These are phyloP conservation scores for Tokudaia tokunoshimensis DNA, from an alignment of 2,797 vertebrate genomes.

Conservation along the genomic window DNA sequence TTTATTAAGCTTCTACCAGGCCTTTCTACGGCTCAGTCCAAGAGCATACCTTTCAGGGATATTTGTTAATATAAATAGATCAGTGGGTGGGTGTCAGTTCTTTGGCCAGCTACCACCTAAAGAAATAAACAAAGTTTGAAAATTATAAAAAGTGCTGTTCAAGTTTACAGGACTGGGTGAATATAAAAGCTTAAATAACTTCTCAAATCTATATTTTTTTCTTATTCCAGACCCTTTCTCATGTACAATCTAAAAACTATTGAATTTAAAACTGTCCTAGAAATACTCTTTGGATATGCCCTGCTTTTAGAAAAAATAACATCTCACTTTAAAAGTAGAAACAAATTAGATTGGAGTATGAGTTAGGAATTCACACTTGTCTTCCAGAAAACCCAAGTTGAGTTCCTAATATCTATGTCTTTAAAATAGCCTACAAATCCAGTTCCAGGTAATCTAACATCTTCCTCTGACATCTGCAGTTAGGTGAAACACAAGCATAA, in stretches of 20 bases:
- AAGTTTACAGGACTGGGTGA: conserved; percentile 23
- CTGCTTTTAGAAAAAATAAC: background rate
- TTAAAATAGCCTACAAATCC: background rate
- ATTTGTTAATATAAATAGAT: conserved; percentile 19
- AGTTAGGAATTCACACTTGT: background rate
- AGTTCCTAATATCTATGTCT: background rate
- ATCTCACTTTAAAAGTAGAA: background rate
- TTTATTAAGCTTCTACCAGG: background rate
- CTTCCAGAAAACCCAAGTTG: background rate
- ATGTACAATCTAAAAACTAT: background rate
- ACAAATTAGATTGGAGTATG: background rate
- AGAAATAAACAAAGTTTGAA: background rate
- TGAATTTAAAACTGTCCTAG: background rate
- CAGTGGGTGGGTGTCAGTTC: background rate
- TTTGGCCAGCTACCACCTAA: background rate
- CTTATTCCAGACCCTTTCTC: background rate
- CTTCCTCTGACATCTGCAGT: background rate
- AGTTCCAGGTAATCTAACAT: background rate
- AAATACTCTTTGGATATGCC: background rate
- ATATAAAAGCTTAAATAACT: conserved; percentile 5
- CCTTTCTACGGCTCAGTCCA: background rate
- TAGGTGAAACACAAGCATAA: background rate
- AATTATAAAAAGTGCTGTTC: background rate
- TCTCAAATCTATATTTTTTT: background rate
- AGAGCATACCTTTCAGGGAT: background rate